Percentiles rank a stretch among this genome's conserved stretches.
phyloP scores from a whole-genome alignment of 2,888 invertebrate genomes.

The Phytoseiulus persimilis region DNA sequence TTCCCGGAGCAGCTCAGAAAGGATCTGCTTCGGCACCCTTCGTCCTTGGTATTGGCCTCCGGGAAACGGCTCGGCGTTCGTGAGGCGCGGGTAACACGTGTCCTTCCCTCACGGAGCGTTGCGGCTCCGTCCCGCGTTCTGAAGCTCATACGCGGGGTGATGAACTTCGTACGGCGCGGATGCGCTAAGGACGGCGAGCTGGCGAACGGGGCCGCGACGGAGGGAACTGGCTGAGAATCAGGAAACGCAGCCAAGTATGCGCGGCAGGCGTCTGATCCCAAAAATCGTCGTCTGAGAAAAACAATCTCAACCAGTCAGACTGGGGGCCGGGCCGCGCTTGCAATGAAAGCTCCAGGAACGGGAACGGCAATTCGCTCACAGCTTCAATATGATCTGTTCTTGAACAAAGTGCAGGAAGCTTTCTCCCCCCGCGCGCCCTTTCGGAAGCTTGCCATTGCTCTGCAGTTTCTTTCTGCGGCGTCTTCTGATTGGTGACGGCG shows the following conservation, averaged over 20 bases:
- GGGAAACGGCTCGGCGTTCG: not conserved
- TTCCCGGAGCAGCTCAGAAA: not conserved
- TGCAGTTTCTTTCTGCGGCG: not conserved
- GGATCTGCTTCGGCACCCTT: not conserved
- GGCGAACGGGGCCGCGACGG: no score
- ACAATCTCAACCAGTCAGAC: not conserved
- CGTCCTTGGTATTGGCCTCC: not conserved
- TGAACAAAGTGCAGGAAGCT: not conserved
- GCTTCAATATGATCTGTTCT: not conserved
- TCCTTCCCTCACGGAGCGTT: not conserved
- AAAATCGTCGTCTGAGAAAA: not conserved
- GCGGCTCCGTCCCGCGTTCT: not conserved
- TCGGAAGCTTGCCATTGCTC: not conserved
- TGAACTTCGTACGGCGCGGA: not conserved
- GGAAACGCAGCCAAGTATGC: not conserved
- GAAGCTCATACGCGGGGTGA: not conserved
- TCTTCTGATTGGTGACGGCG: not conserved
- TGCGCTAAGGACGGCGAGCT: no score
- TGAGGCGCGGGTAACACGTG: not conserved
- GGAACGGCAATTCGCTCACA: not conserved
- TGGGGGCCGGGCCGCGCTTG: not conserved
- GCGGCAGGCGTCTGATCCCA: not conserved
- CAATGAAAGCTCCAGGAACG: not conserved
- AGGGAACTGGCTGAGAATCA: not conserved
- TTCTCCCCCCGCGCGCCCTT: not conserved